Percentiles rank a stretch among this genome's conserved stretches.
These are phyloP conservation scores for Equus quagga DNA, from an alignment of 2,113 vertebrate genomes.

Conservation along the genomic window DNA sequence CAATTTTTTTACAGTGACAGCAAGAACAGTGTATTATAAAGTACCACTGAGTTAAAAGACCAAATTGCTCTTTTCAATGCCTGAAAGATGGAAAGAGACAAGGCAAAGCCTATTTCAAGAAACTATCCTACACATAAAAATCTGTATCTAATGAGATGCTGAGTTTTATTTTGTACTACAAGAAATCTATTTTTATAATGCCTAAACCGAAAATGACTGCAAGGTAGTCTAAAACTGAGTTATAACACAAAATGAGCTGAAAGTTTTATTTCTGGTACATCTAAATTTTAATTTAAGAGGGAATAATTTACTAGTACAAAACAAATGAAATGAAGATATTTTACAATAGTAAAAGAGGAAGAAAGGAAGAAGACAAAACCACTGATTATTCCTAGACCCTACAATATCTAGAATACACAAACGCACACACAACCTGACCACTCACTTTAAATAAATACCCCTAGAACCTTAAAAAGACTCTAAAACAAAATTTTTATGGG, in stretches of 20 bases:
- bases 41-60: conserved; percentile 79
- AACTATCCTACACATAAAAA: conserved; percentile 75
- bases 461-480: conserved; percentile 15
- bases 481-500: neutral
- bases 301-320: conserved; percentile 54
- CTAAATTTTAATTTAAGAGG: conserved; percentile 60
- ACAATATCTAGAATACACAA: neutral
- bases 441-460: neutral
- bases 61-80: conserved; percentile 75
- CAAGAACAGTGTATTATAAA: conserved; percentile 83
- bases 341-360: conserved; percentile 64
- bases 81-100: conserved; percentile 78
- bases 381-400: conserved; percentile 37
- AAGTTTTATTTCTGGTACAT: conserved; percentile 66
- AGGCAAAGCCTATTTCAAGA: conserved; percentile 80
- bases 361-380: neutral
- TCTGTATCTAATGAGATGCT: conserved; percentile 79
- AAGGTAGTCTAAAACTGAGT: conserved; percentile 77
- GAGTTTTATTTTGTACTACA: conserved; percentile 80
- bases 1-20: conserved; percentile 74
- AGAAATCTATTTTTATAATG: conserved; percentile 78
- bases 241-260: conserved; percentile 66
- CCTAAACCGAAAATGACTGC: conserved; percentile 78
- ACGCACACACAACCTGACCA: neutral
- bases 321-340: conserved; percentile 67